These are phyloP conservation scores for Amaurobius ferox DNA, from an alignment of 2,888 invertebrate species.

Conservation along the genomic window DNA sequence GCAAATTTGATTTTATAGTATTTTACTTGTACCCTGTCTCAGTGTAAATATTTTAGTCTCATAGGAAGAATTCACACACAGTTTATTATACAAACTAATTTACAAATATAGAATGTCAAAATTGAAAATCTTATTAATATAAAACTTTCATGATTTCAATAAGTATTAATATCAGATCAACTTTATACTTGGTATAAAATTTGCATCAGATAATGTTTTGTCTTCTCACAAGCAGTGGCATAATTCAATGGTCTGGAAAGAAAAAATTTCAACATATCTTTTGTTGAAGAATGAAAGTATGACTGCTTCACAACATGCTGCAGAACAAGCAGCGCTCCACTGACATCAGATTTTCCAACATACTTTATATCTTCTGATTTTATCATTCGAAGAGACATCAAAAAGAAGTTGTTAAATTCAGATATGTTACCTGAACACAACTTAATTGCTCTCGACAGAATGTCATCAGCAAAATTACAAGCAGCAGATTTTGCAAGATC, in stretches of 20 bases:
- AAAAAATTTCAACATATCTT: constrained; percentile 63
- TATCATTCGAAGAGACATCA: constrained; percentile 69
- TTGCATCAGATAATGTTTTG: constrained; percentile 72
- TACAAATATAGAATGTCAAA: too few relatives aligned
- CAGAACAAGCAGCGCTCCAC: constrained; percentile 70
- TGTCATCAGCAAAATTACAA: constrained; percentile 44
- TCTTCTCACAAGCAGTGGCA: constrained; percentile 59
- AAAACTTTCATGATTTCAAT: too few relatives aligned
- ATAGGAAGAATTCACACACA: too few relatives aligned
- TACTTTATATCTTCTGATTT: constrained; percentile 69
- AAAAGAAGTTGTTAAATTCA: constrained; percentile 58
- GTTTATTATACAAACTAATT: too few relatives aligned
- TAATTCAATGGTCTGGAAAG: constrained; percentile 61
- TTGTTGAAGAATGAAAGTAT: constrained; percentile 61
- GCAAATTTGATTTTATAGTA: too few relatives aligned
- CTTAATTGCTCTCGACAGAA: constrained; percentile 36
- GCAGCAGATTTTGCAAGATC: constrained; percentile 24
- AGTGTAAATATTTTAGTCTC: too few relatives aligned
- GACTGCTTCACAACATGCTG: constrained; percentile 38
- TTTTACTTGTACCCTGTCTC: too few relatives aligned
- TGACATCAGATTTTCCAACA: constrained; percentile 54
- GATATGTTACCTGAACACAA: constrained; percentile 20
- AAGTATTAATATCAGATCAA: too few relatives aligned
- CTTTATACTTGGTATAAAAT: constrained; percentile 61
- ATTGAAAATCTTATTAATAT: too few relatives aligned